A percentile compares a stretch with the other conserved stretches of the same genome.
Evolutionary conservation across 1,140 invertebrate species (phyloP).

Genomic region (Pectinophora gossypiella): DNA sequence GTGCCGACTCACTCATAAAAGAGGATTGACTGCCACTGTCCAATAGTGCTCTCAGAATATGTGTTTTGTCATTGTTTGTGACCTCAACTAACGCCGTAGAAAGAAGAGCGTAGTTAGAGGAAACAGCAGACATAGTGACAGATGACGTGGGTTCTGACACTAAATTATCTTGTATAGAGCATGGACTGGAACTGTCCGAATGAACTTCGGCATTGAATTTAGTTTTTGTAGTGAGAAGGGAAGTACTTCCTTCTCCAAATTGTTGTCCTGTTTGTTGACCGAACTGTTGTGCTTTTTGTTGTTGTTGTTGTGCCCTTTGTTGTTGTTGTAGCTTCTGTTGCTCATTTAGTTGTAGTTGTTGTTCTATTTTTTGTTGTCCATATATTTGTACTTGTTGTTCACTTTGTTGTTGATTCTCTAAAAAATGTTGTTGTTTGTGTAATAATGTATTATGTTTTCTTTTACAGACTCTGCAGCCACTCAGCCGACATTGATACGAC

Average conservation of each 20-base stretch:
- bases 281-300: too few species aligned
- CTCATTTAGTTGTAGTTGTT: too few species aligned
- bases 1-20: too few species aligned
- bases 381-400: neutral
- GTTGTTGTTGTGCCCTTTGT: too few species aligned
- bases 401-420: neutral
- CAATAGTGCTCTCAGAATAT: neutral
- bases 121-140: neutral
- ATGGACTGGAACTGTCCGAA: neutral
- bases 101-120: too few species aligned
- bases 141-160: neutral
- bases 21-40: too few species aligned
- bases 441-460: conserved; percentile 6
- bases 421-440: neutral
- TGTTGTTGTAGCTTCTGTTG: too few species aligned
- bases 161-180: neutral
- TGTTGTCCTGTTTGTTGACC: too few species aligned
- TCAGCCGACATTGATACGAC: neutral
- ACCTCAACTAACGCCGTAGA: too few species aligned
- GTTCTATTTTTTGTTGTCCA: neutral
- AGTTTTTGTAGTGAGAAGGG: neutral
- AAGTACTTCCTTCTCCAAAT: neutral
- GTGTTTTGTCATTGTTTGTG: neutral
- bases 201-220: neutral
- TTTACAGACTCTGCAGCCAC: neutral